Evolutionary conservation across 2,113 vertebrate genomes (phyloP).

Genomic region (cat (Felis catus)): F.catus_Fca126_mat1.0 CM031419.1:30631501-30632000

Average conservation of each 20-base stretch:
- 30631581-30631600: neutral
- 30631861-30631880: neutral
- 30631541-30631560: neutral
- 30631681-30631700: neutral
- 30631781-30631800: neutral
- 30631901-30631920: neutral
- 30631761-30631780: neutral
- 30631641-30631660: neutral
- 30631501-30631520: neutral
- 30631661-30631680: neutral
- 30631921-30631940: neutral
- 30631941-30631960: neutral
- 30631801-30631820: neutral
- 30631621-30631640: neutral
- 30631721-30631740: neutral
- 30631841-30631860: neutral
- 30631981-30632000: neutral
- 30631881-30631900: neutral
- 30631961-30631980: neutral
- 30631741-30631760: neutral
- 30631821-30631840: neutral
- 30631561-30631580: neutral
- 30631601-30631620: neutral
- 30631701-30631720: neutral
- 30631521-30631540: neutral